A percentile compares a stretch with the other conserved stretches of the same genome.
Evolutionary conservation across 2,797 vertebrate species (phyloP).

Genomic region (Telmatherina bonti): DNA sequence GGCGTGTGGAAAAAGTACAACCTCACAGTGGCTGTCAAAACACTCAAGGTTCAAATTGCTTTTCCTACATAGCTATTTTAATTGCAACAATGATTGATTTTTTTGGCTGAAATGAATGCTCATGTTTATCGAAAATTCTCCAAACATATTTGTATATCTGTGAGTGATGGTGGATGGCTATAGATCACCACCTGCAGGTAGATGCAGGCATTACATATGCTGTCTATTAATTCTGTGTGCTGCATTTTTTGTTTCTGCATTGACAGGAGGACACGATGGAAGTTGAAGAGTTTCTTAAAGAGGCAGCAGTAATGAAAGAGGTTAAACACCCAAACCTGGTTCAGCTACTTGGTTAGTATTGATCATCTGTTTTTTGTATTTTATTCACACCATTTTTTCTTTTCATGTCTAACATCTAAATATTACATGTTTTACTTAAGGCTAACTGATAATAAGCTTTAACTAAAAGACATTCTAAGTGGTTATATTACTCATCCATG

Average conservation of each 20-base stretch:
- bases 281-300: constrained; percentile 98
- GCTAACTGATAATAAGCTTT: neutral
- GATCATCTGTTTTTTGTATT: neutral
- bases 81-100: neutral
- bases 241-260: constrained; percentile 4
- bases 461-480: neutral
- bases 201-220: constrained; percentile 27
- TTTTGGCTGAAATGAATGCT: neutral
- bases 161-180: constrained; percentile 17
- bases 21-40: constrained; percentile 98
- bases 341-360: constrained; percentile 84
- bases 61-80: neutral
- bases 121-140: neutral
- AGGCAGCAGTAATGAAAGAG: constrained; percentile 99
- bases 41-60: constrained; percentile 87
- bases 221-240: neutral
- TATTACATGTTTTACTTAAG: neutral
- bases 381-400: neutral
- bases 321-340: constrained; percentile 98
- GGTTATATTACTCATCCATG: neutral
- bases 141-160: neutral
- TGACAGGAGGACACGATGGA: constrained; percentile 98
- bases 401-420: neutral
- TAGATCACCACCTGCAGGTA: constrained; percentile 70
- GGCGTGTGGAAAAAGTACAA: constrained; percentile 99